A percentile compares a stretch with the other conserved stretches of the same genome.
Conservation (phyloP, 2,888 invertebrate species). For the Philhelius pedissequus region DNA sequence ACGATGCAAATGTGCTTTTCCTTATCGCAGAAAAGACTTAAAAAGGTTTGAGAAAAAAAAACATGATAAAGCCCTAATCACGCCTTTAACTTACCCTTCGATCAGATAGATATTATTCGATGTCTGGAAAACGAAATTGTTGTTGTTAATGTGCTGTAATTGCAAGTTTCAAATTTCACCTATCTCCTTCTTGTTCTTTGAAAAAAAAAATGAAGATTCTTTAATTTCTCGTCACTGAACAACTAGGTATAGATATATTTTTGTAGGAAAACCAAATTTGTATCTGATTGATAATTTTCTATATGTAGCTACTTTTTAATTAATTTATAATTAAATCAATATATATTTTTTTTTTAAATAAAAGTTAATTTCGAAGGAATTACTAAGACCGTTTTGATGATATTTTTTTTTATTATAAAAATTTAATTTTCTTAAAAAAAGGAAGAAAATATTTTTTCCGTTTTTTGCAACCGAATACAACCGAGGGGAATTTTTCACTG, state of each 20-base stretch:
- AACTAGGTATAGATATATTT: conserved; percentile 4
- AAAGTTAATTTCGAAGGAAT: neutral
- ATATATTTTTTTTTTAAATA: neutral
- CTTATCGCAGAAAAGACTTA: conserved; percentile 30
- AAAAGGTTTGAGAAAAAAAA: neutral
- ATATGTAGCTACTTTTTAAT: too few species aligned
- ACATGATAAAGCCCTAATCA: conserved; percentile 26
- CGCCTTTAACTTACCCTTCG: conserved; percentile 45
- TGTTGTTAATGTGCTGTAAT: conserved; percentile 10
- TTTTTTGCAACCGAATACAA: conserved; percentile 74
- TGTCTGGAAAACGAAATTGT: conserved; percentile 6
- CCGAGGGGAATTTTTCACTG: conserved; percentile 78
- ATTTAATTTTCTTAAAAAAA: neutral
- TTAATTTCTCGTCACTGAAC: conserved; percentile 15
- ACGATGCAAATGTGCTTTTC: conserved; percentile 20
- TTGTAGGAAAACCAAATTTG: conserved; percentile 32
- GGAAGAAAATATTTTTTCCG: neutral
- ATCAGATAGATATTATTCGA: conserved; percentile 1
- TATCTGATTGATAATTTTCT: neutral
- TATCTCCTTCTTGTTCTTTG: neutral
- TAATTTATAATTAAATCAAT: too few species aligned
- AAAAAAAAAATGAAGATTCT: neutral
- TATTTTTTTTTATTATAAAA: neutral
- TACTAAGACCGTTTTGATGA: conserved; percentile 6
- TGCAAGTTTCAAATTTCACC: conserved; percentile 5